A percentile compares a stretch with the other conserved stretches of the same genome.
These are phyloP conservation scores for Steatornis caripensis DNA, from an alignment of 2,113 vertebrate genomes.

Conservation along the genomic window DNA sequence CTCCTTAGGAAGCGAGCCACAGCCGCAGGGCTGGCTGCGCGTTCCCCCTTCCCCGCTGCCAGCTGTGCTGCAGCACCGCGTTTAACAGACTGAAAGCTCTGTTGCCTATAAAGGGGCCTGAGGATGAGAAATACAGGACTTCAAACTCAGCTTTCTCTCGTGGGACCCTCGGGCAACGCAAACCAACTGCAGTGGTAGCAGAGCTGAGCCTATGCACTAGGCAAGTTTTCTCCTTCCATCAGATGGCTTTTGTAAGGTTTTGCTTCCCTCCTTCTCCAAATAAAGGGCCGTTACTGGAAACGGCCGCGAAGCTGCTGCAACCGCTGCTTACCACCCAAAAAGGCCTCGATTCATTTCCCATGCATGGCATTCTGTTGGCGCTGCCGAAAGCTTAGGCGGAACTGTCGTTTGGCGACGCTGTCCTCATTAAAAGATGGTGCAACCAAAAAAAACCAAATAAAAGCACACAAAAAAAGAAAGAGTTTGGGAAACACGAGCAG, in stretches of 20 bases:
- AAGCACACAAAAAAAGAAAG: neutral
- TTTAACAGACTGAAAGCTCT: neutral
- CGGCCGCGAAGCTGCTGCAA: neutral
- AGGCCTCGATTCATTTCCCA: neutral
- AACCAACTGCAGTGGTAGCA: neutral
- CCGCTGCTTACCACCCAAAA: neutral
- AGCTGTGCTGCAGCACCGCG: neutral
- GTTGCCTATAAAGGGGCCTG: rapidly evolving
- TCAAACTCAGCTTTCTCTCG: neutral
- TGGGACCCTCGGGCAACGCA: neutral
- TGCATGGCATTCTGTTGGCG: neutral
- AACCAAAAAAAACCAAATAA: neutral
- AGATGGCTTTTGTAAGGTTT: neutral
- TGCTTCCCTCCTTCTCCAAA: neutral
- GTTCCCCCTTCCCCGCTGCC: neutral
- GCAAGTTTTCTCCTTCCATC: neutral
- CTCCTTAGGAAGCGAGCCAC: neutral
- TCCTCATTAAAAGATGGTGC: neutral
- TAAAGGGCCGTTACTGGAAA: neutral
- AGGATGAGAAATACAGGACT: neutral
- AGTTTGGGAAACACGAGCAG: neutral
- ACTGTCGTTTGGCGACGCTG: no score
- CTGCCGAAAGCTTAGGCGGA: neutral
- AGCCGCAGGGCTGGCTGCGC: rapidly evolving
- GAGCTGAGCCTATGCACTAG: neutral